phyloP scores from a whole-genome alignment of 2,797 vertebrate genomes.

The Spinus pinus region DNA sequence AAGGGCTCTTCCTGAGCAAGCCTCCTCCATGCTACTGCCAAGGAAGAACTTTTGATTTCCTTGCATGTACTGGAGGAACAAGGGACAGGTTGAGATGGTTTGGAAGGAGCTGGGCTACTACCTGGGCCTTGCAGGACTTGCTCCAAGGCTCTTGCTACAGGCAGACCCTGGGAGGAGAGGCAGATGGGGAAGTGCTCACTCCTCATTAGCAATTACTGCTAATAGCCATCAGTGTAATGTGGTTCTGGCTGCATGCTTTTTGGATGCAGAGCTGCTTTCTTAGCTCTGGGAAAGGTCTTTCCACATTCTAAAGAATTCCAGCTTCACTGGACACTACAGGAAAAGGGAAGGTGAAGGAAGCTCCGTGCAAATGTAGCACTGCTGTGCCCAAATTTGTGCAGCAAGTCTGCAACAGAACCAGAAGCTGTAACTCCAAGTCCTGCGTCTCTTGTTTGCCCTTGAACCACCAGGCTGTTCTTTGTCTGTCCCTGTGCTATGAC shows the following conservation, averaged over 20 bases:
- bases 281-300: neutral
- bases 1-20: neutral
- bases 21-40: neutral
- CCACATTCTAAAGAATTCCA: neutral
- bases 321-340: neutral
- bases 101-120: neutral
- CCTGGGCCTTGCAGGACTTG: neutral
- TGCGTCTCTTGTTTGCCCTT: neutral
- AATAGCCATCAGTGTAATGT: neutral
- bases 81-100: neutral
- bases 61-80: neutral
- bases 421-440: neutral
- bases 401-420: neutral
- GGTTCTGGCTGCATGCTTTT: neutral
- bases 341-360: neutral
- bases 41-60: neutral
- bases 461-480: neutral
- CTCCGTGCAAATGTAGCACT: accelerated
- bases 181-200: neutral
- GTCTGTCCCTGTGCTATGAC: neutral
- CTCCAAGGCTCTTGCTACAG: neutral
- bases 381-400: neutral
- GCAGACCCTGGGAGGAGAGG: neutral
- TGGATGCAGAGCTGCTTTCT: neutral
- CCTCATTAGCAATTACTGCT: neutral